Evolutionary conservation across 2,888 invertebrate species (phyloP).

Genomic region (Macrosoma leucophasiata): DNA sequence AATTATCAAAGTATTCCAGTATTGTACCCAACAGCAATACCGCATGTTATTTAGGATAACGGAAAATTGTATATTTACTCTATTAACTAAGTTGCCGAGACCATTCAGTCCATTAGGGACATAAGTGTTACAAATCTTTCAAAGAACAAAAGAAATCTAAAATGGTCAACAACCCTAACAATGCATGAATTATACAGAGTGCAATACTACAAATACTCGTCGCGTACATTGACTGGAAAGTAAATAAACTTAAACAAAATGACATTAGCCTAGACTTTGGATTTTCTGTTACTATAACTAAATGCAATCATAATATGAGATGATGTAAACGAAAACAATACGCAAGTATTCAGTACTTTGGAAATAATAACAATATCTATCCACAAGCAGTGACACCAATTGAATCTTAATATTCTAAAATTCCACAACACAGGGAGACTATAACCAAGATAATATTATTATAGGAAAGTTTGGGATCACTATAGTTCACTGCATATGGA

Average conservation of each 20-base stretch:
- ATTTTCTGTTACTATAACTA: slow-evolving; percentile 72
- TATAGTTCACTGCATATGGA: slow-evolving; percentile 57
- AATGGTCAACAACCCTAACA: too few relatives aligned
- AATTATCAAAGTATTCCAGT: slow-evolving; percentile 27
- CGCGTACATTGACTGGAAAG: slow-evolving; percentile 42
- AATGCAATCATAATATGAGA: slow-evolving; percentile 69
- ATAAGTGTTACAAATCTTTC: too few relatives aligned
- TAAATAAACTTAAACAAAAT: slow-evolving; percentile 38
- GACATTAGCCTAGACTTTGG: slow-evolving; percentile 72
- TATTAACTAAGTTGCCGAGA: too few relatives aligned
- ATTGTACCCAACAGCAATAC: too few relatives aligned
- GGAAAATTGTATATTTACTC: too few relatives aligned
- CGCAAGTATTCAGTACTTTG: slow-evolving; percentile 67
- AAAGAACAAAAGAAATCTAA: too few relatives aligned
- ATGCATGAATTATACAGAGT: too few relatives aligned
- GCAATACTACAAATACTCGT: too few relatives aligned
- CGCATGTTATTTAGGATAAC: too few relatives aligned
- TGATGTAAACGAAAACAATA: slow-evolving; percentile 58
- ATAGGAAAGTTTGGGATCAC: slow-evolving; percentile 44
- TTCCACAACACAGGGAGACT: slow-evolving; percentile 39
- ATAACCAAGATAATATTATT: slow-evolving; percentile 49
- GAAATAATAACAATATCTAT: slow-evolving; percentile 64
- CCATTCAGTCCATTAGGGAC: too few relatives aligned
- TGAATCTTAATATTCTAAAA: slow-evolving; percentile 44
- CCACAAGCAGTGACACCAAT: slow-evolving; percentile 57